phyloP scores from a whole-genome alignment of 2,113 vertebrate species.

The Anguilla japonica region DNA sequence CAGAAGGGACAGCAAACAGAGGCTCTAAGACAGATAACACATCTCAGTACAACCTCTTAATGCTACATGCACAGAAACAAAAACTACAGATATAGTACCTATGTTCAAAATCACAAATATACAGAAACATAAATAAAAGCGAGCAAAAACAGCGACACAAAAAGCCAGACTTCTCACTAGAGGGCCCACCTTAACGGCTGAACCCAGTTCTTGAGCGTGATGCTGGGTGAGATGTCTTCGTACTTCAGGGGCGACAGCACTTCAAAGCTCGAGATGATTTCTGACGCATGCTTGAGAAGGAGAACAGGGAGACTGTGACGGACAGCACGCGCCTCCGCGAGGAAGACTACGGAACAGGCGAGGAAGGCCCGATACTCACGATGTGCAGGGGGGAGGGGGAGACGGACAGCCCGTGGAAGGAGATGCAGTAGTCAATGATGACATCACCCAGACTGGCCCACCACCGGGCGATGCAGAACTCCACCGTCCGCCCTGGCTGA shows the following conservation, averaged over 20 bases:
- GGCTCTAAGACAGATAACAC: too few species aligned
- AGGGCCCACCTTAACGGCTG: slow-evolving; percentile 86
- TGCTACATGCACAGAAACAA: too few species aligned
- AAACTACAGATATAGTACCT: too few species aligned
- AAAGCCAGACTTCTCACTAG: background rate
- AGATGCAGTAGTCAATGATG: slow-evolving; percentile 86
- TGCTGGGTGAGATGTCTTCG: slow-evolving; percentile 88
- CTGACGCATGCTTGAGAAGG: slow-evolving; percentile 83
- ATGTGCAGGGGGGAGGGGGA: slow-evolving; percentile 88
- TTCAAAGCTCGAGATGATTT: slow-evolving; percentile 90
- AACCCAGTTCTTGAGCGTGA: slow-evolving; percentile 96
- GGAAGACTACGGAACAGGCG: background rate
- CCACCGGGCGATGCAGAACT: slow-evolving; percentile 96
- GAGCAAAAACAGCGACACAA: background rate
- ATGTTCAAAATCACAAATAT: background rate
- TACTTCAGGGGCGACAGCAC: slow-evolving; percentile 87
- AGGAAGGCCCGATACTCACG: slow-evolving; percentile 69
- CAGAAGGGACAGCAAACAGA: too few species aligned
- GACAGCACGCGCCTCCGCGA: background rate
- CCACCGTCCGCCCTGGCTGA: slow-evolving; percentile 86
- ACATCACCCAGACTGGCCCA: slow-evolving; percentile 97
- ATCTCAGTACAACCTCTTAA: too few species aligned
- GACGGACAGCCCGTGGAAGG: slow-evolving; percentile 87
- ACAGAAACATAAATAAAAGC: too few species aligned
- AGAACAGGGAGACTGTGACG: background rate